phyloP scores from a whole-genome alignment of 2,797 vertebrate genomes.

The Rhincodon typus region DNA sequence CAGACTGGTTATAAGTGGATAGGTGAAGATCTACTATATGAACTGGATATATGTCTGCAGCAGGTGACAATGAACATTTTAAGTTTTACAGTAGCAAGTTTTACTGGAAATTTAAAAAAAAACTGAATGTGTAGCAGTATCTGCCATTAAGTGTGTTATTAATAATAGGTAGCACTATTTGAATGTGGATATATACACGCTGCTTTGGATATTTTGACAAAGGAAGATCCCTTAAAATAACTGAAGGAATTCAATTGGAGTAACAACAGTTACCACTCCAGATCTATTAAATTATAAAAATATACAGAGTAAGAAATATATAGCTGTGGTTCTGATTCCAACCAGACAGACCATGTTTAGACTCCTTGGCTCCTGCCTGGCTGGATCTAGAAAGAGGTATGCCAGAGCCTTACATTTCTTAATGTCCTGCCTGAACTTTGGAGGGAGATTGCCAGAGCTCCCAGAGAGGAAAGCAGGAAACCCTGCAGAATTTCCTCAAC shows the following conservation, averaged over 20 bases:
- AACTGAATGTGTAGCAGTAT: neutral
- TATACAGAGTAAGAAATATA: neutral
- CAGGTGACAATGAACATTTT: neutral
- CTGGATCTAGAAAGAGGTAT: neutral
- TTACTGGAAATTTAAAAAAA: neutral
- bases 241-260: neutral
- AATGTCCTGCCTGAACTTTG: neutral
- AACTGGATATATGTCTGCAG: neutral
- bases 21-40: neutral
- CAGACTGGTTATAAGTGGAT: neutral
- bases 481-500: neutral
- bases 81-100: neutral
- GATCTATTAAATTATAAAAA: constrained; percentile 11
- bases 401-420: neutral
- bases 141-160: neutral
- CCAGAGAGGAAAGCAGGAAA: neutral
- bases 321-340: neutral
- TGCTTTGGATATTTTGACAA: neutral
- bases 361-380: constrained; percentile 2
- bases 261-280: neutral
- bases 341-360: neutral
- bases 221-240: neutral
- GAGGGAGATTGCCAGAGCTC: neutral
- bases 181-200: neutral
- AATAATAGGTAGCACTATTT: neutral